A percentile compares a stretch with the other conserved stretches of the same genome.
phyloP scores from a whole-genome alignment of 2,888 invertebrate genomes.

The Pyrgus malvae region DNA sequence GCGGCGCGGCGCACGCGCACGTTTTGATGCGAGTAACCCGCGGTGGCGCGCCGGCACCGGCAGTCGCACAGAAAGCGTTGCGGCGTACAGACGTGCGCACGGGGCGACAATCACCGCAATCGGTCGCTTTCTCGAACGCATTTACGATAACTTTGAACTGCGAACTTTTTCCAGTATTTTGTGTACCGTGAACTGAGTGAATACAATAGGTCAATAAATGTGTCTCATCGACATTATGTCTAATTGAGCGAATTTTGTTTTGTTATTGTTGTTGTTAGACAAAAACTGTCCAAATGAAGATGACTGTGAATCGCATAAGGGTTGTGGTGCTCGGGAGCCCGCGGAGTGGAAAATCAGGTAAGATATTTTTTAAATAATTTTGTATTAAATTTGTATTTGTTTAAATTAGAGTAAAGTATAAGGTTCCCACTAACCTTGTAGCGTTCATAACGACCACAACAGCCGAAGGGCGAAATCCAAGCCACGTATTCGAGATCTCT shows the following conservation, averaged over 20 bases:
- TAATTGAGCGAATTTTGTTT: conserved; percentile 47
- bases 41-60: conserved; percentile 43
- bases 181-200: conserved; percentile 55
- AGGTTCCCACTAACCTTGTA: conserved; percentile 17
- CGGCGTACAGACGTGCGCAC: conserved; percentile 53
- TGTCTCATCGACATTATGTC: conserved; percentile 50
- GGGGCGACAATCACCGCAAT: conserved; percentile 40
- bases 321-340: conserved; percentile 90
- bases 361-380: conserved; percentile 52
- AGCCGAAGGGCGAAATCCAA: conserved; percentile 14
- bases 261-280: conserved; percentile 40
- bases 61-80: conserved; percentile 75
- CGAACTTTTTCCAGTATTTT: conserved; percentile 41
- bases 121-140: conserved; percentile 58
- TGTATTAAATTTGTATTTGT: background rate
- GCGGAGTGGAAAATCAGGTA: conserved; percentile 90
- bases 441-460: conserved; percentile 9
- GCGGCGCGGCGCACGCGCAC: conserved; percentile 52
- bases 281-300: conserved; percentile 78
- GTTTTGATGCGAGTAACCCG: conserved; percentile 51
- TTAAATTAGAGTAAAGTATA: conserved; percentile 3
- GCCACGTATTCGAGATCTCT: conserved; percentile 1
- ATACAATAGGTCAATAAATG: conserved; percentile 42
- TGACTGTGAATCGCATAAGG: conserved; percentile 90
- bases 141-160: conserved; percentile 60